Percentiles rank a stretch among this genome's conserved stretches.
phyloP scores from a whole-genome alignment of 2,113 vertebrate genomes.

The Dromiciops gliroides region DNA sequence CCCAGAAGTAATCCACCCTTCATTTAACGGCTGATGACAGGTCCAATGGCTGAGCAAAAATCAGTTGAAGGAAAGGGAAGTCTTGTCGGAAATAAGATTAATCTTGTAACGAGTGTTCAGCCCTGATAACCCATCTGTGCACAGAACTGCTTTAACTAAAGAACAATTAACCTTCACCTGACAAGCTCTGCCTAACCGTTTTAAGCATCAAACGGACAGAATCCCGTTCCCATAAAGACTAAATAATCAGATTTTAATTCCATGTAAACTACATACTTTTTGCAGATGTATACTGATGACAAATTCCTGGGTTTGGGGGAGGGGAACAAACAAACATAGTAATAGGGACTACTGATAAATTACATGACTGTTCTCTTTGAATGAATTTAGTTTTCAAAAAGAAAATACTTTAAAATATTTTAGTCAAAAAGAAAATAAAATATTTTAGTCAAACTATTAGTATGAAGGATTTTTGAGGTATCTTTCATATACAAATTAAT shows the following conservation, averaged over 20 bases:
- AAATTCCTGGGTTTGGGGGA: background rate
- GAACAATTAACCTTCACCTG: conserved; percentile 91
- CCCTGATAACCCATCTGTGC: conserved; percentile 93
- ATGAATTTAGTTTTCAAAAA: background rate
- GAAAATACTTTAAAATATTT: conserved; percentile 26
- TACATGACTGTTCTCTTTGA: conserved; percentile 47
- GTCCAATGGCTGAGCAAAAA: conserved; percentile 88
- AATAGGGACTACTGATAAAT: background rate
- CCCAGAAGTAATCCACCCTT: conserved; percentile 85
- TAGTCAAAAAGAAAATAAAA: background rate
- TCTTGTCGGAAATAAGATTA: conserved; percentile 94
- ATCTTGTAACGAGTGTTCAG: conserved; percentile 91
- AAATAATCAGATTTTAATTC: conserved; percentile 84
- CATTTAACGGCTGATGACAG: conserved; percentile 87
- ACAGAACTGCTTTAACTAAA: conserved; percentile 86
- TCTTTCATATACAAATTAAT: background rate
- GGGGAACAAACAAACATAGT: conserved; percentile 40
- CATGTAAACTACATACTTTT: conserved; percentile 67
- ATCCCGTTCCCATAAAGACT: conserved; percentile 77
- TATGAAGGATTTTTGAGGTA: background rate
- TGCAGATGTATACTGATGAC: conserved; percentile 64
- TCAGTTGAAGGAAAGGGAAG: conserved; percentile 93
- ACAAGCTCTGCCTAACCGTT: conserved; percentile 86
- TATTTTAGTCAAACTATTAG: background rate
- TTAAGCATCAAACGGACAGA: conserved; percentile 87